A percentile compares a stretch with the other conserved stretches of the same genome.
phyloP scores from a whole-genome alignment of 2,113 vertebrate species.

The Galeopterus variegatus region DNA sequence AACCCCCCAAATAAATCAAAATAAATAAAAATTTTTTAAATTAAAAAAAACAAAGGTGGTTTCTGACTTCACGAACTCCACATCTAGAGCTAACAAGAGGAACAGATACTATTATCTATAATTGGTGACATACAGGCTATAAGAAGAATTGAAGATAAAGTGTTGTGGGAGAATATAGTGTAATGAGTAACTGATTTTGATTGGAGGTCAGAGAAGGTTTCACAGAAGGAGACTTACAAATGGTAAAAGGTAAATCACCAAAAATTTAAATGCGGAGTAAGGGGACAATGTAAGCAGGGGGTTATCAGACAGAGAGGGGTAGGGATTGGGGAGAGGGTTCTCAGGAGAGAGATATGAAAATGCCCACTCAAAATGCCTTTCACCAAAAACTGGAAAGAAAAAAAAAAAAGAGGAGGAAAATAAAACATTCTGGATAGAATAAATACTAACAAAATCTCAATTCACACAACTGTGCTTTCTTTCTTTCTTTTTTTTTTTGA shows the following conservation, averaged over 20 bases:
- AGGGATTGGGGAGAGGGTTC: neutral
- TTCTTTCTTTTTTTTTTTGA: too few species aligned
- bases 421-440: neutral
- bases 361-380: neutral
- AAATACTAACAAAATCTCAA: slow-evolving; percentile 44
- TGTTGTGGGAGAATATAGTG: neutral
- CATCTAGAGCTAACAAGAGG: slow-evolving; percentile 48
- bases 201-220: neutral
- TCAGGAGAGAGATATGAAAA: neutral
- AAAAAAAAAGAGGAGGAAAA: neutral
- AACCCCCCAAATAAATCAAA: too few species aligned
- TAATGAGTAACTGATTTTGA: slow-evolving; percentile 6
- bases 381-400: neutral
- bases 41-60: neutral
- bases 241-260: neutral
- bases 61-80: slow-evolving; percentile 51
- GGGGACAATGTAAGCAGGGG: neutral
- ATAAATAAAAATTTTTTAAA: too few species aligned
- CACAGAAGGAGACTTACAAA: slow-evolving; percentile 13
- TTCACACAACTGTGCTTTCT: slow-evolving; percentile 20
- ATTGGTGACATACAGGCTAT: slow-evolving; percentile 1
- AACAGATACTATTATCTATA: slow-evolving; percentile 28
- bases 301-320: neutral
- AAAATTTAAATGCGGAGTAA: neutral
- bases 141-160: slow-evolving; percentile 24